Conservation (phyloP, 2,888 invertebrate species). For the Plebejus argus region DNA sequence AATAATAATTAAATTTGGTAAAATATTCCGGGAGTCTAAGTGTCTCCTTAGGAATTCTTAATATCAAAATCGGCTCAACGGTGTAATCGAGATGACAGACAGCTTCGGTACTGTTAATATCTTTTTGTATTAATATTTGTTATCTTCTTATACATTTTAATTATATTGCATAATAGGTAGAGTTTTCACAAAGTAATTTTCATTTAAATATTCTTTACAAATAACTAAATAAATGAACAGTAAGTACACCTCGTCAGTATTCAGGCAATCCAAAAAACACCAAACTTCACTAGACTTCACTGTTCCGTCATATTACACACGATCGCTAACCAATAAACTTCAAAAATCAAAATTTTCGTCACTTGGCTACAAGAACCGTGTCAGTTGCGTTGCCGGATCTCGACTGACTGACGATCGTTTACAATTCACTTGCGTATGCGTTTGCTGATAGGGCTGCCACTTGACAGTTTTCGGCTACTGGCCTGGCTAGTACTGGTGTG, state of each 20-base stretch:
- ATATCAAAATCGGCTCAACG: no score
- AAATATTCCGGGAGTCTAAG: no score
- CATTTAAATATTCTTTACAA: no score
- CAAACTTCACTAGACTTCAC: no score
- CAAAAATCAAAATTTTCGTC: neutral
- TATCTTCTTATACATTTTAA: no score
- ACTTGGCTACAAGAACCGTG: neutral
- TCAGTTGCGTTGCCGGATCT: slow-evolving; percentile 54
- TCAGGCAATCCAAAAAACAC: slow-evolving; percentile 25
- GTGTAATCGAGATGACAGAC: no score
- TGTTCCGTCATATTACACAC: neutral
- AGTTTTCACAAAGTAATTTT: no score
- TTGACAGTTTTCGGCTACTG: neutral
- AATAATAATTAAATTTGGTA: no score
- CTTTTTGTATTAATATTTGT: no score
- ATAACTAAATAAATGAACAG: neutral
- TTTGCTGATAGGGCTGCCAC: slow-evolving; percentile 25
- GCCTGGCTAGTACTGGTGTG: neutral
- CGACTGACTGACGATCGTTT: slow-evolving; percentile 58
- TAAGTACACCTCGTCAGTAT: neutral
- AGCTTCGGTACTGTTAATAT: no score
- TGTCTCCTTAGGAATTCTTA: no score
- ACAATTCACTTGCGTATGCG: slow-evolving; percentile 26
- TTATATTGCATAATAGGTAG: no score
- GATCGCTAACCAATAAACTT: neutral